A percentile compares a stretch with the other conserved stretches of the same genome.
phyloP scores from a whole-genome alignment of 2,888 invertebrate genomes.

The Netelia inedita region DNA sequence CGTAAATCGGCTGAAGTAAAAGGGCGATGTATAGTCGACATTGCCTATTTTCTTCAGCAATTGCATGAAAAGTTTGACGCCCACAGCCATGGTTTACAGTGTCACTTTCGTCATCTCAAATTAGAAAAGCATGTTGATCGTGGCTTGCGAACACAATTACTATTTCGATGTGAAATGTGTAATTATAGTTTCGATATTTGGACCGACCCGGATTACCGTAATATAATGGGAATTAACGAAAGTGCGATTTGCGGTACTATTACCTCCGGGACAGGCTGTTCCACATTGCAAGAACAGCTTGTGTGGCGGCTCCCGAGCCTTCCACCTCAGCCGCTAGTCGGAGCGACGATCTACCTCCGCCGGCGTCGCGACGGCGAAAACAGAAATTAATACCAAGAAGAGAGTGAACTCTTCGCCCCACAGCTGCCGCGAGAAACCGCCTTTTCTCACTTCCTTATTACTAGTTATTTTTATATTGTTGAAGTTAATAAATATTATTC shows the following conservation, averaged over 20 bases:
- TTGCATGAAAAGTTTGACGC: slow-evolving; percentile 22
- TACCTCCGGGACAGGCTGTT: slow-evolving; percentile 48
- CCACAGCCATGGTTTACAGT: background rate
- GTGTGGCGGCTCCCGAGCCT: too few species aligned
- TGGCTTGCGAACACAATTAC: slow-evolving; percentile 27
- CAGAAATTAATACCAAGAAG: too few species aligned
- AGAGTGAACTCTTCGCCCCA: too few species aligned
- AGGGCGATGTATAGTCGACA: slow-evolving; percentile 42
- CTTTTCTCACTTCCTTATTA: too few species aligned
- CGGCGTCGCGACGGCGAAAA: too few species aligned
- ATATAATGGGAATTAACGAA: slow-evolving; percentile 45
- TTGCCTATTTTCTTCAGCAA: slow-evolving; percentile 4
- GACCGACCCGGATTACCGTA: slow-evolving; percentile 17
- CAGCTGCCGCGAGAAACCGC: too few species aligned
- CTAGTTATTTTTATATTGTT: too few species aligned
- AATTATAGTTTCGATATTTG: slow-evolving; percentile 13
- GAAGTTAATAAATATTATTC: too few species aligned
- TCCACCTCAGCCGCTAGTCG: background rate
- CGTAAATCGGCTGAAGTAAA: slow-evolving; percentile 4
- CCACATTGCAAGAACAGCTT: slow-evolving; percentile 43
- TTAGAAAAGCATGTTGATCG: background rate
- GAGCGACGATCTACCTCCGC: slow-evolving; percentile 10
- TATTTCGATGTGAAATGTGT: slow-evolving; percentile 27
- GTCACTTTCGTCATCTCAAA: slow-evolving; percentile 19
- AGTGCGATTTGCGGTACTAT: slow-evolving; percentile 52